phyloP scores from a whole-genome alignment of 2,113 vertebrate species.

The Cyanoliseus patagonus region DNA sequence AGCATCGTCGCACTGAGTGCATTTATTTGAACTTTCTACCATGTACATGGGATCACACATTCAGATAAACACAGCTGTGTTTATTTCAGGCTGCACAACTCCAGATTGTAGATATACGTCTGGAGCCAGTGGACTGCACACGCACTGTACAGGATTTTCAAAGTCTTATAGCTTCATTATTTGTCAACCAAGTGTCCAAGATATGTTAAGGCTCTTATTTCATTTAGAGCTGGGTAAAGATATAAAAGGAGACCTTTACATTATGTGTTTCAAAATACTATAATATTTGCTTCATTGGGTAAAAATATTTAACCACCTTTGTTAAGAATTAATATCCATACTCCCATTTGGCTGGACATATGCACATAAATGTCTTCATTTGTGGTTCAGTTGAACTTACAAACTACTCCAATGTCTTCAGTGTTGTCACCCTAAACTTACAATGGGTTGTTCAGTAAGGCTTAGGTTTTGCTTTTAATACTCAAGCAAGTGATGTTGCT shows the following conservation, averaged over 20 bases:
- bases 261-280: neutral
- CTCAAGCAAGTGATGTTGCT: neutral
- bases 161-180: slow-evolving; percentile 44
- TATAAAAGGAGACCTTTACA: neutral
- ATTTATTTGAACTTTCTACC: slow-evolving; percentile 80
- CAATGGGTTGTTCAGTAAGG: neutral
- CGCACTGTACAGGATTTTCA: slow-evolving; percentile 15
- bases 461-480: slow-evolving; percentile 1
- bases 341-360: neutral
- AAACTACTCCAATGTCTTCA: neutral
- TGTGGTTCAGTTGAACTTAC: neutral
- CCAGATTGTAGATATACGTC: slow-evolving; percentile 67
- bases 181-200: slow-evolving; percentile 14
- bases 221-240: slow-evolving; percentile 14
- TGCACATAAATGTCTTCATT: neutral
- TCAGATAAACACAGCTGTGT: slow-evolving; percentile 83
- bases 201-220: neutral
- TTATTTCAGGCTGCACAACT: slow-evolving; percentile 71
- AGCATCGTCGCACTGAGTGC: slow-evolving; percentile 23
- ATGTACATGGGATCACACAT: slow-evolving; percentile 76
- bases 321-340: neutral
- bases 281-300: slow-evolving; percentile 15
- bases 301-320: neutral
- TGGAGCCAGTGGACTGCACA: slow-evolving; percentile 63
- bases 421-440: neutral